A percentile compares a stretch with the other conserved stretches of the same genome.
phyloP scores from a whole-genome alignment of 1,140 invertebrate species.

The Caenorhabditis tropicalis region DNA sequence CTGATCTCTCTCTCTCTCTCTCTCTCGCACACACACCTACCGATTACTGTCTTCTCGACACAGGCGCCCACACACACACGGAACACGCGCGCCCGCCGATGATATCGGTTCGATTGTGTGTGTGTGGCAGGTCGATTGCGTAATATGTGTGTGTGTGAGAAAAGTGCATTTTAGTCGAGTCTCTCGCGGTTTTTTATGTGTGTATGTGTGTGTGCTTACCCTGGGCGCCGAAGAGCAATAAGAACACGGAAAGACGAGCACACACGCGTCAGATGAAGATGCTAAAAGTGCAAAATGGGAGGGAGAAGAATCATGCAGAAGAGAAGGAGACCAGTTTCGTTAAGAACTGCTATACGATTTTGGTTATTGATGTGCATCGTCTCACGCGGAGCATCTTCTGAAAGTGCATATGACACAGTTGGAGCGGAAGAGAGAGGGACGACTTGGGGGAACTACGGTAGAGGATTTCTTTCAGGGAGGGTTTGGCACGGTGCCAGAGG shows the following conservation, averaged over 20 bases:
- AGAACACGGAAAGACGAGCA: too few relatives aligned
- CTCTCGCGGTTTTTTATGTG: too few relatives aligned
- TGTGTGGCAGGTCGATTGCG: constrained; percentile 7
- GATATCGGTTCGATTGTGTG: not conserved
- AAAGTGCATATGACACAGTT: too few relatives aligned
- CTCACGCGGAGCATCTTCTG: too few relatives aligned
- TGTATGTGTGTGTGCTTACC: too few relatives aligned
- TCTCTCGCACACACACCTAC: not conserved
- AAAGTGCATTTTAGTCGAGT: not conserved
- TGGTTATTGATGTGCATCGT: too few relatives aligned
- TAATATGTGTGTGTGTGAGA: not conserved
- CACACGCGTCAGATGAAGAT: not conserved
- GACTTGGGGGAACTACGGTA: too few relatives aligned
- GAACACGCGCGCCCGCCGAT: not conserved
- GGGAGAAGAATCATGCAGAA: not conserved
- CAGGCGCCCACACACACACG: not conserved
- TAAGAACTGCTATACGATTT: not conserved
- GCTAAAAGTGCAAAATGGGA: constrained; percentile 26
- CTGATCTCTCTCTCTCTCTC: not conserved
- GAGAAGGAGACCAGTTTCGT: not conserved
- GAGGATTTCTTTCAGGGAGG: too few relatives aligned
- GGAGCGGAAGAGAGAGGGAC: too few relatives aligned
- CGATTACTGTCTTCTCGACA: not conserved
- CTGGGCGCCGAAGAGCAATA: too few relatives aligned
- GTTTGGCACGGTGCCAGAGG: too few relatives aligned